A percentile compares a stretch with the other conserved stretches of the same genome.
Evolutionary conservation across 1,140 invertebrate genomes (phyloP).

Genomic region (Platorchestia sp.): DNA sequence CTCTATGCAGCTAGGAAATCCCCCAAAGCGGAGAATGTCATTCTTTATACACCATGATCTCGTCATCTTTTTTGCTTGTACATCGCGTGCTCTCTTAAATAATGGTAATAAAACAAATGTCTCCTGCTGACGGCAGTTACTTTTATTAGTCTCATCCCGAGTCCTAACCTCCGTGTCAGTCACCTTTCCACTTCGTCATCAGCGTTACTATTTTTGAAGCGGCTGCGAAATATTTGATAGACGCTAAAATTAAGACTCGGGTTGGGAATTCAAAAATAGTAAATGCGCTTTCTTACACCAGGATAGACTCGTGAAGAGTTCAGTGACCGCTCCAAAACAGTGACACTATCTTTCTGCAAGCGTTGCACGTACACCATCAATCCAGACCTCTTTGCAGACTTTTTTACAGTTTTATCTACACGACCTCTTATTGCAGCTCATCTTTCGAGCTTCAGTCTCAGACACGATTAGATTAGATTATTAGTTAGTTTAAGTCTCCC

Average conservation of each 20-base stretch:
- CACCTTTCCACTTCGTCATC: background rate
- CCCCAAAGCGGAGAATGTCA: background rate
- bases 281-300: background rate
- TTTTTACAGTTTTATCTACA: background rate
- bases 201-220: background rate
- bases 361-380: too few relatives aligned
- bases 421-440: background rate
- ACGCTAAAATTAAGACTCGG: background rate
- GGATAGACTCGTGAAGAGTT: too few relatives aligned
- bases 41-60: background rate
- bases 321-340: too few relatives aligned
- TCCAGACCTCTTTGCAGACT: background rate
- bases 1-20: background rate
- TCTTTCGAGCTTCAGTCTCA: background rate
- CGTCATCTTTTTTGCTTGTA: background rate
- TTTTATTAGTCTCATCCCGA: background rate
- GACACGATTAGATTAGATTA: too few relatives aligned
- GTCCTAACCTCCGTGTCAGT: background rate
- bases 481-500: too few relatives aligned
- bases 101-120: background rate
- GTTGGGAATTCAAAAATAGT: background rate
- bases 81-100: background rate
- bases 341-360: too few relatives aligned
- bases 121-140: background rate
- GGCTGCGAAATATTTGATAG: background rate